Evolutionary conservation across 2,888 invertebrate genomes (phyloP).

Genomic region (Orthonychiurus folsomi): DNA sequence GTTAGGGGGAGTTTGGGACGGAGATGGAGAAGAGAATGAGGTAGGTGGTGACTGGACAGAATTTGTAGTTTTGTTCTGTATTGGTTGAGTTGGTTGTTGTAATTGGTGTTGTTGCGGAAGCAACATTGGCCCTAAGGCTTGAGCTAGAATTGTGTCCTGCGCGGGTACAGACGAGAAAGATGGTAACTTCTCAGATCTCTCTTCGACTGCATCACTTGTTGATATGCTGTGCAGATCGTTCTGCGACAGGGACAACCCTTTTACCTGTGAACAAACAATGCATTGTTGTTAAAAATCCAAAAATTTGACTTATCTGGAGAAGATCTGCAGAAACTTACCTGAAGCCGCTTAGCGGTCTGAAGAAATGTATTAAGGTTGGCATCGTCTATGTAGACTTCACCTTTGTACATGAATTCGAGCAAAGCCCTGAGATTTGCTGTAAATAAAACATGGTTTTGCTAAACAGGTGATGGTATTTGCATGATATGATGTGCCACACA

Average conservation of each 20-base stretch:
- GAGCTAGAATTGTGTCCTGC: conserved; percentile 39
- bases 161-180: conserved; percentile 23
- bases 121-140: conserved; percentile 40
- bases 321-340: conserved; percentile 21
- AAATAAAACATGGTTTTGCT: too few relatives aligned
- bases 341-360: conserved; percentile 58
- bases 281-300: conserved; percentile 2
- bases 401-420: conserved; percentile 88
- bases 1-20: conserved; percentile 40
- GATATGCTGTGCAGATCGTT: conserved; percentile 41
- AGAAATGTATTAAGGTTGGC: conserved; percentile 83
- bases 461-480: too few relatives aligned
- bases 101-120: conserved; percentile 35
- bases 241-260: conserved; percentile 54
- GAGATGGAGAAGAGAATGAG: conserved; percentile 47
- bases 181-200: conserved; percentile 22
- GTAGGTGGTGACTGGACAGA: conserved; percentile 44
- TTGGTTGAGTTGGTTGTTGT: conserved; percentile 25
- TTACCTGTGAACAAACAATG: conserved; percentile 56
- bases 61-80: conserved; percentile 38
- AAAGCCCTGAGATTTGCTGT: conserved; percentile 85
- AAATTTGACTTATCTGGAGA: not conserved
- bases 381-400: conserved; percentile 85
- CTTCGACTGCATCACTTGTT: conserved; percentile 35
- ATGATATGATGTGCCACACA: too few relatives aligned